Conservation (phyloP, 23 tunicate species). For the Corella eumyota region DNA sequence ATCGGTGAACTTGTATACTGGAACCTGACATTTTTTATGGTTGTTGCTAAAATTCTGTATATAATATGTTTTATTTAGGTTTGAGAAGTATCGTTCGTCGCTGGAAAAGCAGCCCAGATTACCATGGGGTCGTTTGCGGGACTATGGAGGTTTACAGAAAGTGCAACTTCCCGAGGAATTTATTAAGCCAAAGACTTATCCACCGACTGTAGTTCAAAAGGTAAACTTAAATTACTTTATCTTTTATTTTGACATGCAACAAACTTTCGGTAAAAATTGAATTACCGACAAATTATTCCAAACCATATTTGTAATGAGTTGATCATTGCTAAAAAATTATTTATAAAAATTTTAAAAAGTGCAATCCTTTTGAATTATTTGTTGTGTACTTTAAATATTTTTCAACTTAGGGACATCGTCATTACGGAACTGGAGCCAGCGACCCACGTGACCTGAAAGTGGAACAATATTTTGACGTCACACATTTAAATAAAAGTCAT, state of each 20-base stretch:
- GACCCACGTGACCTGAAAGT: slow-evolving; percentile 51
- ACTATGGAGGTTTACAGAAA: slow-evolving; percentile 79
- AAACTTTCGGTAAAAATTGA: too few relatives aligned
- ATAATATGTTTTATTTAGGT: too few relatives aligned
- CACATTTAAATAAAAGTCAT: slow-evolving; percentile 58
- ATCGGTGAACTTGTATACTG: too few relatives aligned
- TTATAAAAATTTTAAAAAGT: too few relatives aligned
- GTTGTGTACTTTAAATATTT: not conserved
- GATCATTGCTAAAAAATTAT: too few relatives aligned
- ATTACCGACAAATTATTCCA: too few relatives aligned
- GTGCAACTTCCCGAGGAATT: slow-evolving; percentile 77
- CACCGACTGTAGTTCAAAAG: slow-evolving; percentile 87
- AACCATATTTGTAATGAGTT: too few relatives aligned
- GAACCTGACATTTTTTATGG: too few relatives aligned
- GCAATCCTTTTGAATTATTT: too few relatives aligned
- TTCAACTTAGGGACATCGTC: slow-evolving; percentile 69
- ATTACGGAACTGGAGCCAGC: slow-evolving; percentile 72
- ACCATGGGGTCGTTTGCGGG: slow-evolving; percentile 80
- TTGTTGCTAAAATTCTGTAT: too few relatives aligned
- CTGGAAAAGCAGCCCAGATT: slow-evolving; percentile 55
- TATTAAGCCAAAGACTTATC: slow-evolving; percentile 46
- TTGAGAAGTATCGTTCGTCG: slow-evolving; percentile 39
- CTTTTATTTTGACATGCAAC: too few relatives aligned
- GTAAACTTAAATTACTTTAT: slow-evolving; percentile 11
- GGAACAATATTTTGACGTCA: slow-evolving; percentile 73